Evolutionary conservation across 1,140 invertebrate genomes (phyloP), one percentile per base, ranked within the genome.

Genomic region (Drosophila rhopaloa): DNA sequence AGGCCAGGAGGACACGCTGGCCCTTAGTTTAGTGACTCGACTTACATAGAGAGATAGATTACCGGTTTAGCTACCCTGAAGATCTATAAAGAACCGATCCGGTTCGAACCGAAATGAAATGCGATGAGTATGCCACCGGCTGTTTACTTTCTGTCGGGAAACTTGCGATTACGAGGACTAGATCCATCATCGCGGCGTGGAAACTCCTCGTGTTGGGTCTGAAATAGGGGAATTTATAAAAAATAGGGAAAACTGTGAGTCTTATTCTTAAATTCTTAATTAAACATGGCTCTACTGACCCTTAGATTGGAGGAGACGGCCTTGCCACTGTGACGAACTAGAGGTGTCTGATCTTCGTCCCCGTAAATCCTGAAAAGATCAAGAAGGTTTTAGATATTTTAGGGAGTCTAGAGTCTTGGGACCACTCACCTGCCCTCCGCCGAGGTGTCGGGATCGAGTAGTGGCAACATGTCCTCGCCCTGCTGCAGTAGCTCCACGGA

Each of bases 381-480:
- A 10, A 57, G 1, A 19, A 37, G 5, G 40, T 7, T 5, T n/a
- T 27, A 6, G 37, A 11, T 4, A 19, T 16, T 27, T 5, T 1
- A 54, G 0, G 19, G 9, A 14, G 4, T 7, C 5, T n/a, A 3
- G 7, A 19, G 0, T 10, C 1, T 4, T 1, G 0, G 6, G 0
- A 7, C 16, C 8, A 37, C 54, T 68, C 48, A 89, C 85, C 85
- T 60, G 9, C 58, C 53, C 9, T 91, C 91, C 10, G 53, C 24
- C 0, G 66, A 54, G 0, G 71, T 44, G 24, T 92, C 91, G 10
- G 91, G 85, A 7, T 91, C 88, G 5, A 92, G 71, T 14, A 92
- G 65, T 3, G 91, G 91, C 73, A 91, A 46, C 84, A 89, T 90
- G 38, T 92, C 91, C 60, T 91, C 91, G 35, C 91, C 91, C 55